Conservation (phyloP, 2,113 vertebrate genomes). For the Lasiurus cinereus region DNA sequence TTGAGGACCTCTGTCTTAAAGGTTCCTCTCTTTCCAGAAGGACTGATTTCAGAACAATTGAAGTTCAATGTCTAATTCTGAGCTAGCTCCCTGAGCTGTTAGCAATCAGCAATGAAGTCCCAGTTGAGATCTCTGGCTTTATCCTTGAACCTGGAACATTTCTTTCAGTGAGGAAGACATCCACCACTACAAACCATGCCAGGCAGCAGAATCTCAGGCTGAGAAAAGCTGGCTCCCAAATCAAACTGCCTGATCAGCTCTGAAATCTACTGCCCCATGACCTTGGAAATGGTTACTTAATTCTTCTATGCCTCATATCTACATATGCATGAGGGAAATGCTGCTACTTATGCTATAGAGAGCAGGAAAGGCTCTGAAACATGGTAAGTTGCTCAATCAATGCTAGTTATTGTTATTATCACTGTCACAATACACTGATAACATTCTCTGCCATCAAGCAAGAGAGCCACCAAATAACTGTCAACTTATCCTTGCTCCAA, state of each 20-base stretch:
- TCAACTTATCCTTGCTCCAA: not conserved
- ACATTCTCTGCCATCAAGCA: not conserved
- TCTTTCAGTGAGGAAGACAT: not conserved
- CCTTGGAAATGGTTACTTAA: not conserved
- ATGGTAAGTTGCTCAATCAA: not conserved
- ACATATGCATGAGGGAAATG: accelerated
- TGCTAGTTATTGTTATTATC: too few species aligned
- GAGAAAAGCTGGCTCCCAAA: not conserved
- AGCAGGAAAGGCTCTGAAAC: not conserved
- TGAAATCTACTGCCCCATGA: not conserved
- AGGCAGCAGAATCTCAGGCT: not conserved
- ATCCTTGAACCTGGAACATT: not conserved
- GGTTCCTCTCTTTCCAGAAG: not conserved
- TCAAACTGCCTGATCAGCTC: not conserved
- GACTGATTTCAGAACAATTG: not conserved
- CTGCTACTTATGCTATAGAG: not conserved
- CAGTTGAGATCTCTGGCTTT: not conserved
- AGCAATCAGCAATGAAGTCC: not conserved
- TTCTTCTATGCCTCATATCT: not conserved
- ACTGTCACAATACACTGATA: not conserved
- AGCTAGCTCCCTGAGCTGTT: not conserved
- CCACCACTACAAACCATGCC: not conserved
- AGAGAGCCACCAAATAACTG: not conserved
- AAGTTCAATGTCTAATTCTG: not conserved
- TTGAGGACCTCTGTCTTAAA: not conserved